phyloP scores from a whole-genome alignment of 2,113 vertebrate genomes.

The Hypanus sabinus region DNA sequence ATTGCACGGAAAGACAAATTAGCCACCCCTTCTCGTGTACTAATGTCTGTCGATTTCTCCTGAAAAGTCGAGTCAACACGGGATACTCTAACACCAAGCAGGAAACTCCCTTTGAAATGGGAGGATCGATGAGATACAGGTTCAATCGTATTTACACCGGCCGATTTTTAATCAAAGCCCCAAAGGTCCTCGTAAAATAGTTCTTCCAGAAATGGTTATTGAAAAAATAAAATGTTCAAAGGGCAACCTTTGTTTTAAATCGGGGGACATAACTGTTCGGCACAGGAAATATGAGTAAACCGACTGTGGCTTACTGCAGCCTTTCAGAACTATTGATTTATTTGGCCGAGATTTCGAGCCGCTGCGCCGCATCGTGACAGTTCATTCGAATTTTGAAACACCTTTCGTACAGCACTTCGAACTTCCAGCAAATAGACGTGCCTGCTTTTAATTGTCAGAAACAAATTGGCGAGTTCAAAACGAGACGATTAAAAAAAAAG shows the following conservation, averaged over 20 bases:
- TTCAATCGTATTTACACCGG: slow-evolving; percentile 33
- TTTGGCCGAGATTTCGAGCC: slow-evolving; percentile 30
- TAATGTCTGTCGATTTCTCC: background rate
- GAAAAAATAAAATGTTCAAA: slow-evolving; percentile 45
- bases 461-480: slow-evolving; percentile 29
- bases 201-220: slow-evolving; percentile 12
- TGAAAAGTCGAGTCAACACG: background rate
- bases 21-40: slow-evolving; percentile 44
- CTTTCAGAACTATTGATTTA: slow-evolving; percentile 39
- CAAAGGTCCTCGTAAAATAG: background rate
- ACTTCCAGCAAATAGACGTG: slow-evolving; percentile 41
- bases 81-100: background rate
- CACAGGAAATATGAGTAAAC: slow-evolving; percentile 42
- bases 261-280: slow-evolving; percentile 42
- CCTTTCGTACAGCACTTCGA: slow-evolving; percentile 42
- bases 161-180: background rate
- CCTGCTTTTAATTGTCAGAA: slow-evolving; percentile 12
- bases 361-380: slow-evolving; percentile 39
- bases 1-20: slow-evolving; percentile 42
- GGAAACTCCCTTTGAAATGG: background rate
- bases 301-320: background rate
- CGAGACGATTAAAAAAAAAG: background rate
- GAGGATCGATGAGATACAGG: background rate
- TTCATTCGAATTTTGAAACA: slow-evolving; percentile 42
- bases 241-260: slow-evolving; percentile 41